phyloP scores from a whole-genome alignment of 2,797 vertebrate species.

The Melanotaenia trifasciata region DNA sequence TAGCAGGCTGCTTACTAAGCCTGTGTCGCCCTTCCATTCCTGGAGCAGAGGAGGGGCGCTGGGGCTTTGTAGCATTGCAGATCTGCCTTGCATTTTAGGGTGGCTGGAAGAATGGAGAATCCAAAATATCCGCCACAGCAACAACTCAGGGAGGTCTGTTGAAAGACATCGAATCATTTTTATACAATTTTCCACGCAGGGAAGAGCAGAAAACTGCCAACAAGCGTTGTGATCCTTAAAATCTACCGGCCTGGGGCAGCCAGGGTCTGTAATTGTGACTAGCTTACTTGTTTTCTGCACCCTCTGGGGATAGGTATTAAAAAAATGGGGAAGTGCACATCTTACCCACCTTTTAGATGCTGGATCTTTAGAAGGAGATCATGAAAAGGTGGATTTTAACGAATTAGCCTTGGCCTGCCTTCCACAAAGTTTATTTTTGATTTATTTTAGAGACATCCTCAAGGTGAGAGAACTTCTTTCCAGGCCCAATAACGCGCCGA shows the following conservation, averaged over 20 bases:
- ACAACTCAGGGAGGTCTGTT: slow-evolving; percentile 58
- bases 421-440: slow-evolving; percentile 49
- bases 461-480: slow-evolving; percentile 68
- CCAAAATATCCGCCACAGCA: slow-evolving; percentile 56
- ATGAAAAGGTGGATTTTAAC: slow-evolving; percentile 61
- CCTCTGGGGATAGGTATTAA: slow-evolving; percentile 54
- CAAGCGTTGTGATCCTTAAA: slow-evolving; percentile 52
- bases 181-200: background rate
- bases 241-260: slow-evolving; percentile 74
- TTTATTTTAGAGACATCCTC: slow-evolving; percentile 49
- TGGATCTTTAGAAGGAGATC: slow-evolving; percentile 53
- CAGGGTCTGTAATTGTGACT: slow-evolving; percentile 64
- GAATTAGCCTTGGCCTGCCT: slow-evolving; percentile 46
- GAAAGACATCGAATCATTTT: slow-evolving; percentile 36
- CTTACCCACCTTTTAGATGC: slow-evolving; percentile 45
- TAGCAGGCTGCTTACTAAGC: slow-evolving; percentile 80
- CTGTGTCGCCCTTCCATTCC: slow-evolving; percentile 79
- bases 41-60: slow-evolving; percentile 85
- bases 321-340: slow-evolving; percentile 66
- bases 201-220: slow-evolving; percentile 48
- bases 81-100: slow-evolving; percentile 70
- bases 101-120: slow-evolving; percentile 78
- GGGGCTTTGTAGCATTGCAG: slow-evolving; percentile 86
- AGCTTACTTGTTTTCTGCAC: slow-evolving; percentile 49
- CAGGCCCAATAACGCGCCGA: slow-evolving; percentile 60